Evolutionary conservation across 2,797 vertebrate species (phyloP).

Genomic region (Rhabdomys pumilio): DNA sequence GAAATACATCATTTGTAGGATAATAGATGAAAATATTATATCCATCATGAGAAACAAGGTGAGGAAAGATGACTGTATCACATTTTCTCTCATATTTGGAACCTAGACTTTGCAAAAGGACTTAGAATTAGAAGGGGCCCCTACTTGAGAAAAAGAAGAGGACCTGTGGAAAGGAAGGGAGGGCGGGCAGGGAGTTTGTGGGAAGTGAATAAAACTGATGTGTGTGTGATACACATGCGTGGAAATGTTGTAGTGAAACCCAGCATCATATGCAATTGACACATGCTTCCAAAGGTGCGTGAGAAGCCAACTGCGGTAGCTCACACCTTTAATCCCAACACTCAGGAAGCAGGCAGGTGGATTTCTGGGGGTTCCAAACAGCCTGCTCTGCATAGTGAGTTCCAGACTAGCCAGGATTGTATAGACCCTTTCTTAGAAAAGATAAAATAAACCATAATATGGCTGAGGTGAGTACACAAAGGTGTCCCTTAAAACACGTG

Average conservation of each 20-base stretch:
- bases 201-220: not conserved
- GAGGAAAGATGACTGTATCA: not conserved
- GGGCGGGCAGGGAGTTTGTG: too few species aligned
- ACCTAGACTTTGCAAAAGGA: not conserved
- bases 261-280: not conserved
- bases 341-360: not conserved
- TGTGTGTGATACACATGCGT: not conserved
- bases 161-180: accelerated
- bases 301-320: not conserved
- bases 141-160: not conserved
- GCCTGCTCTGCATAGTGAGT: not conserved
- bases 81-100: not conserved
- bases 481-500: not conserved
- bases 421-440: not conserved
- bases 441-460: not conserved
- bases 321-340: too few species aligned
- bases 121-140: not conserved
- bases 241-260: not conserved
- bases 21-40: not conserved
- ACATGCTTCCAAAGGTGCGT: not conserved
- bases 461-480: not conserved
- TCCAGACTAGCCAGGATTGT: not conserved
- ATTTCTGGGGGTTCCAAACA: too few species aligned
- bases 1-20: not conserved
- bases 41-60: not conserved